Base-by-base conservation (phyloP, 2,797 vertebrate species). In the Cossypha dichroa region DNA sequence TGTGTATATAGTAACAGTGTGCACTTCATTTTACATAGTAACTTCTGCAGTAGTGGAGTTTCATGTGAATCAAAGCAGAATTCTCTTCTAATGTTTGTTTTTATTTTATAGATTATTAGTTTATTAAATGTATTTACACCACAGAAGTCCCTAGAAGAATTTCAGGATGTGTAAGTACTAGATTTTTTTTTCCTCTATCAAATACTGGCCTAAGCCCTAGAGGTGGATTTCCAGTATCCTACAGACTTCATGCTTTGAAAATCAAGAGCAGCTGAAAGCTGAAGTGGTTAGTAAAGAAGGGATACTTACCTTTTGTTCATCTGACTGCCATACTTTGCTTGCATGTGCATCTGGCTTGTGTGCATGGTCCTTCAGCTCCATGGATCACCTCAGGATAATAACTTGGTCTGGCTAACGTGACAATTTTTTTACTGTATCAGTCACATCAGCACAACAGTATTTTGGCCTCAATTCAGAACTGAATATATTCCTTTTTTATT, bases 91-190 rank as follows among this genome's bases (percentile, higher is more conserved):
- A 85, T 62, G 23, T 79, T 91, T 87, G 11, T 95, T 97, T 97
- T 97, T 91, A 81, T 94, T 97, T 98, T 97, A 72, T 98, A 99
- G 99, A 99, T 99, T 96, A 99, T 99, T 98, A 99, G 98, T 97
- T 98, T 99, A 97, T 98, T 99, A 97, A 99, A 99, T 97, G 99
- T 99, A 95, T 99, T 99, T 98, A 99, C 99, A 90, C 99, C 99
- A 94, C 99, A 99, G 97, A 99, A 99, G 98, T 99, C 99, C 68
- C 97, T 99, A 98, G 99, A 99, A 98, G 99, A 99, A 97, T 99
- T 99, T 98, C 99, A 99, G 98, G 99, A 99, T 98, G 98, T 99
- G 99, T 99, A 98, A 99, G 99, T 99, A 97, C 73, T 68, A 67
- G 43, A 68, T 36, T 88, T 83, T 85, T 90, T 83, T 85, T 85